Base-by-base conservation (phyloP, 2,113 vertebrate genomes). In the Mola mola region DNA sequence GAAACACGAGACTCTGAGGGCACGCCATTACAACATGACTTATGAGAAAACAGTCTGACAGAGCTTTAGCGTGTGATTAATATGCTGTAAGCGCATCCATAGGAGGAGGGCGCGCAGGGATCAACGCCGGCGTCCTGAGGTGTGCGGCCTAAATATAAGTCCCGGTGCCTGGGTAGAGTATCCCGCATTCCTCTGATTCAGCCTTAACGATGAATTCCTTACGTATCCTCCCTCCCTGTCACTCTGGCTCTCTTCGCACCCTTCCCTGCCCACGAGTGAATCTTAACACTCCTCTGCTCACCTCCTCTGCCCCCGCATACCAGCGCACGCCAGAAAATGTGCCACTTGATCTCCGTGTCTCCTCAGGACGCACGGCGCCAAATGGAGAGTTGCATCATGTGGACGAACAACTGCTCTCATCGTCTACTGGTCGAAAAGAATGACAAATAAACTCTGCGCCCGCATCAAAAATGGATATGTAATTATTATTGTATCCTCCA, bases 101-200 rank as follows among this genome's bases (percentile, higher is more conserved):
- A 56, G 41, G 66, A 53, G 66, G 48, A 31, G 65, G 42, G 42
- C 26, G 24, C 20, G n/a, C 15, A 9, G 50, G 60, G 49, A n/a
- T n/a, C n/a, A 50, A 15, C 2, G 8, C 24, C 31, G 69, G 42
- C 21, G 29, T 70, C 56, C 46, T 31, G 53, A 67, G 52, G 64
- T 78, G 57, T 19, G 8, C 17, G 4, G 36, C 61, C 75, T 87
- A 79, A 62, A 84, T 72, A 81, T 69, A 82, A 50, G 63, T 21
- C 46, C 36, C 34, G n/a, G 7, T n/a, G n/a, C n/a, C n/a, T n/a
- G 57, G 77, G 24, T 78, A 72, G 72, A 78, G 82, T 79, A 20
- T 60, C 70, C 63, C 33, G 57, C 75, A 67, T 73, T 86, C 59
- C 64, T 66, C 75, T 71, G 79, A 81, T 84, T 84, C 77, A 83